These are phyloP conservation scores for Tupaia tana DNA, from an alignment of 2,113 vertebrate genomes.

Conservation along the genomic window DNA sequence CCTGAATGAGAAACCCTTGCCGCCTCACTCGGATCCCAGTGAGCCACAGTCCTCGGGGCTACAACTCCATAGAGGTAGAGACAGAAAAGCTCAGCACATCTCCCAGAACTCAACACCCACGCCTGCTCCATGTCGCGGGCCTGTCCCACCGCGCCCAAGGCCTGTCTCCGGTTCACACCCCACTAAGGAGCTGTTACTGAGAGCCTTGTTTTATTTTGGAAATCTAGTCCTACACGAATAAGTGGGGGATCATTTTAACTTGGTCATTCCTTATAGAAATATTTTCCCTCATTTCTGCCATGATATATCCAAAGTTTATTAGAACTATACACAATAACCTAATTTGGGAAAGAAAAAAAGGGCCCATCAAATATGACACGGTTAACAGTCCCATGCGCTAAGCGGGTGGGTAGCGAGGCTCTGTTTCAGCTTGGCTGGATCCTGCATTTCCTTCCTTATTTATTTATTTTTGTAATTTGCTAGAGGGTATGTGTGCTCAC, in stretches of 20 bases:
- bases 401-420: not conserved
- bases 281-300: not conserved
- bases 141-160: accelerated
- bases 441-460: not conserved
- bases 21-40: accelerated
- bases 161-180: not conserved
- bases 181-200: no score
- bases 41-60: not conserved
- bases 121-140: accelerated
- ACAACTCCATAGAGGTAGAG: not conserved
- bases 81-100: accelerated
- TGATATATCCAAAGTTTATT: not conserved
- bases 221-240: not conserved
- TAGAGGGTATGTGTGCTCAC: no score
- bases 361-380: not conserved
- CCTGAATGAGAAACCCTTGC: not conserved
- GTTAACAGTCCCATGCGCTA: not conserved
- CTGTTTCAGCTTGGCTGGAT: accelerated
- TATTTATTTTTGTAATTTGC: no score
- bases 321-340: not conserved
- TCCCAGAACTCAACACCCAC: not conserved
- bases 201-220: not conserved
- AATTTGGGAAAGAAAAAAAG: not conserved
- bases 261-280: not conserved
- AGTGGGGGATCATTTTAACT: no score